A percentile compares a stretch with the other conserved stretches of the same genome.
Conservation (phyloP, 1,140 invertebrate species). For the Hydropsyche tenuis region DNA sequence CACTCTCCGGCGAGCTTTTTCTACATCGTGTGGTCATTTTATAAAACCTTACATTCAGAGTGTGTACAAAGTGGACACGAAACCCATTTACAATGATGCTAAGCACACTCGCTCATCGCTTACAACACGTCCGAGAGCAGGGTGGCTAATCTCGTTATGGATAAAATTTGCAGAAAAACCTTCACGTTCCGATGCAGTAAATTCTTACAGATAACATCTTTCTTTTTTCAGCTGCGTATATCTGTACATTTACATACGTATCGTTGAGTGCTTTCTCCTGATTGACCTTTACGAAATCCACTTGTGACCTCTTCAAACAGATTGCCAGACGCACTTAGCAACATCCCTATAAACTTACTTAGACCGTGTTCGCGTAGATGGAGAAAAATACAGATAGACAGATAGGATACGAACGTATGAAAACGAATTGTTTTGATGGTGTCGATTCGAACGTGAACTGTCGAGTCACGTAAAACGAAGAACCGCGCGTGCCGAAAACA, state of each 20-base stretch:
- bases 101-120: too few species aligned
- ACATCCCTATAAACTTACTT: not conserved
- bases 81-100: too few species aligned
- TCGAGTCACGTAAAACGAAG: conserved; percentile 9
- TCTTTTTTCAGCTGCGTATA: not conserved
- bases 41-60: not conserved
- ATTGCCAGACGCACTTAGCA: conserved; percentile 22
- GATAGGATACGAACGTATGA: not conserved
- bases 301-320: conserved; percentile 15
- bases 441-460: not conserved
- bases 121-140: too few species aligned
- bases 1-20: not conserved
- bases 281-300: conserved; percentile 4
- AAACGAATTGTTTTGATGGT: conserved; percentile 3
- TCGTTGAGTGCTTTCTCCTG: not conserved
- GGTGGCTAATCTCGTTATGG: too few species aligned
- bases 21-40: conserved; percentile 1
- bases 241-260: not conserved
- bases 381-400: not conserved
- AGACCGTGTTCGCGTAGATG: not conserved
- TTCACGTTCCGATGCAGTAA: too few species aligned
- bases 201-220: too few species aligned
- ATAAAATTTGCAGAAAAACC: too few species aligned
- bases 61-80: too few species aligned
- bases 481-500: not conserved